Base-by-base conservation (phyloP, 2,113 vertebrate species). In the Neogobius melanostomus region DNA sequence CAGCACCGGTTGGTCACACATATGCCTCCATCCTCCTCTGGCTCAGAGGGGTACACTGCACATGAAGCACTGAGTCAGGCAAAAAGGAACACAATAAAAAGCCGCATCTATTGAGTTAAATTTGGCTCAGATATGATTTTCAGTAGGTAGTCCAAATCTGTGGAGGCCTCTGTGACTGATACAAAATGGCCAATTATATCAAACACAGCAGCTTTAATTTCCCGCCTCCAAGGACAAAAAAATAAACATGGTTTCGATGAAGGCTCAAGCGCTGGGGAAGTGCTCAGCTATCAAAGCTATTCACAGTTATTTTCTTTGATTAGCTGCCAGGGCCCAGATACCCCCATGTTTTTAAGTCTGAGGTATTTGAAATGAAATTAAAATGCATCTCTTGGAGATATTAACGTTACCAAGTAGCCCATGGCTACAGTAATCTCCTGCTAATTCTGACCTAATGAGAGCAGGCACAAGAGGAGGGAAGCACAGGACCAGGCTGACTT, bases 381-480 rank as follows among this genome's bases (percentile, higher is more conserved):
- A 85, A 74, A 66, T 74, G 77, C 83, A 90, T 86, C 81, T 85
- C 86, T 72, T 66, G 28, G 53, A 90, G 79, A 90, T 87, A 87
- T 87, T 84, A 80, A 82, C 84, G 85, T 86, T 86, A 88, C 79
- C 82, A 84, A 89, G 77, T 87, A 77, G 89, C 83, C 87, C 76
- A 69, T 84, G 81, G 86, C 83, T 86, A 82, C 81, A 87, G 81
- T 88, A 90, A 91, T 91, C 84, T 79, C 66, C 74, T 82, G 86
- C 85, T 91, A 90, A 88, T 90, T 88, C 89, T 89, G 82, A 90
- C 88, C 87, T 89, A 92, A 90, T 90, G 87, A 90, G 86, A 85
- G 71, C 82, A 72, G 66, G 74, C 76, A 64, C 64, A 79, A 83
- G 76, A 83, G 74, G 74, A 84, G 66, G 77, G 75, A 75, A 87